phyloP scores from a whole-genome alignment of 2,113 vertebrate species.

The Petrocephalus microphthalmus region DNA sequence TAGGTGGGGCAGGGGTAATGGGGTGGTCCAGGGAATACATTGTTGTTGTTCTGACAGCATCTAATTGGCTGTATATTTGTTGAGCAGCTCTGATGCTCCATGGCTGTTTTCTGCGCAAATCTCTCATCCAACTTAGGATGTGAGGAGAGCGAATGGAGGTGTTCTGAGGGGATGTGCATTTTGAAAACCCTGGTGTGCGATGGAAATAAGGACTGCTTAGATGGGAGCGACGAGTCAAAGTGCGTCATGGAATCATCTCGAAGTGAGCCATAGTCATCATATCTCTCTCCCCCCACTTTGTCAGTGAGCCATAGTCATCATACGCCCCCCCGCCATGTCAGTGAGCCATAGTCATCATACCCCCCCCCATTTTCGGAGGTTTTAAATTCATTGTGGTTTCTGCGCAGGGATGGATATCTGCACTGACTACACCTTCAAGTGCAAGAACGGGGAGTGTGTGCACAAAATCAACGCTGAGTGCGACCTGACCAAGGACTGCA shows the following conservation, averaged over 20 bases:
- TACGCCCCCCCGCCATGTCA: background rate
- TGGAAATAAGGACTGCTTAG: conserved; percentile 54
- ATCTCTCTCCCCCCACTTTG: background rate
- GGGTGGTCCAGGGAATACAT: background rate
- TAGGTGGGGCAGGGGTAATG: background rate
- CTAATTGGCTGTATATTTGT: background rate
- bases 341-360: background rate
- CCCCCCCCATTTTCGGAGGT: conserved; percentile 9
- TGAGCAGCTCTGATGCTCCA: background rate
- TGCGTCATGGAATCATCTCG: conserved; percentile 52
- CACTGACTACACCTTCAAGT: conserved; percentile 57
- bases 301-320: background rate
- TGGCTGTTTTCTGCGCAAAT: background rate
- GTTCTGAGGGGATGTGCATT: conserved; percentile 54
- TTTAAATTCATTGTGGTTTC: conserved; percentile 27
- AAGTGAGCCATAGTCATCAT: background rate
- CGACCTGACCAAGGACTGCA: conserved; percentile 57
- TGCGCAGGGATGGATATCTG: conserved; percentile 47
- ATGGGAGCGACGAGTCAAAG: conserved; percentile 61
- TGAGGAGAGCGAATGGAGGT: conserved; percentile 48
- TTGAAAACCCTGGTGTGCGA: conserved; percentile 53
- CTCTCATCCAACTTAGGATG: conserved; percentile 45
- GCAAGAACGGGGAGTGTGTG: conserved; percentile 51
- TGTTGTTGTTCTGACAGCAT: background rate
- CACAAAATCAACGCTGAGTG: conserved; percentile 69